Evolutionary conservation across 1,140 invertebrate species (phyloP).

Genomic region (Eurosta solidaginis): DNA sequence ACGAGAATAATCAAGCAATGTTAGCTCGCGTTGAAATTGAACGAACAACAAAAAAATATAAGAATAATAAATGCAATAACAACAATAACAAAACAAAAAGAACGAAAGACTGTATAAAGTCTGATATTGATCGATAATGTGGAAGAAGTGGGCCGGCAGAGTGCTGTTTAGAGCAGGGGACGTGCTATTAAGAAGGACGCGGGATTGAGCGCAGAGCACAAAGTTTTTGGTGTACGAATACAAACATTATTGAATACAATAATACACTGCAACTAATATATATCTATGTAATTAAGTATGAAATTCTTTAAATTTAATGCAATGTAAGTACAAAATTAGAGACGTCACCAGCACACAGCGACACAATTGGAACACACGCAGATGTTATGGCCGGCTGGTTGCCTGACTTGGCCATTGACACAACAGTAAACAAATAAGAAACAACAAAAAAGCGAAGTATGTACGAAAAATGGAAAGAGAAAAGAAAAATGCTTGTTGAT

Average conservation of each 20-base stretch:
- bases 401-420: neutral
- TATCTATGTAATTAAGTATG: neutral
- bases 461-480: neutral
- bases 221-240: no score
- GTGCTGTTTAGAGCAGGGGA: no score
- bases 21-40: neutral
- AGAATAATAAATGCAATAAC: no score
- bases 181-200: no score
- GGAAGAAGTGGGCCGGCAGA: neutral
- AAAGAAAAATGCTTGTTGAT: neutral
- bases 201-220: no score
- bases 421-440: neutral
- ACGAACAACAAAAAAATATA: neutral
- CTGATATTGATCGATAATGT: neutral
- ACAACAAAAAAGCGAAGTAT: neutral
- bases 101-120: neutral
- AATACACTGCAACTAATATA: neutral
- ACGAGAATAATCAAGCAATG: neutral
- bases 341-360: neutral
- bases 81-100: no score
- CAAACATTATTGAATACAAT: no score
- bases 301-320: neutral
- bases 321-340: neutral
- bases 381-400: constrained; percentile 20
- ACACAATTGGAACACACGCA: neutral